These are phyloP conservation scores for Apteryx mantelli DNA, from an alignment of 2,113 vertebrate genomes.

Conservation along the genomic window DNA sequence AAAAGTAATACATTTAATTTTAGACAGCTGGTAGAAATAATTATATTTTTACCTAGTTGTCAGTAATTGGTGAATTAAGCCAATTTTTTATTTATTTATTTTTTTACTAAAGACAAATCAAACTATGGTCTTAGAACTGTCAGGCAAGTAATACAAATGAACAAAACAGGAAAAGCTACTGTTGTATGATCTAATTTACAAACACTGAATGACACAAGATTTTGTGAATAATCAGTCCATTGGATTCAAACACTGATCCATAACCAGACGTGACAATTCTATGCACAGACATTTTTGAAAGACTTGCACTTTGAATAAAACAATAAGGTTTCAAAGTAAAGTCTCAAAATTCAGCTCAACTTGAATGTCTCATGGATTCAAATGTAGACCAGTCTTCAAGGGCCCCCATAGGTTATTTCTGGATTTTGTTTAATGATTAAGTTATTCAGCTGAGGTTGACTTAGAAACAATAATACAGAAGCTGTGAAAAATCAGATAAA, in stretches of 20 bases:
- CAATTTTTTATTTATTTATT: not conserved
- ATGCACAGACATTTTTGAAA: not conserved
- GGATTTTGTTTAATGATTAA: not conserved
- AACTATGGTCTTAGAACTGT: constrained; percentile 30
- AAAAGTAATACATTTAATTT: constrained; percentile 76
- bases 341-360: not conserved
- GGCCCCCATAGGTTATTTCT: fast-evolving
- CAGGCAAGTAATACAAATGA: not conserved
- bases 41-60: constrained; percentile 72
- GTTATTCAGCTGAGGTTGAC: not conserved
- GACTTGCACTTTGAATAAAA: not conserved
- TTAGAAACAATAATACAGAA: constrained; percentile 20
- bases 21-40: constrained; percentile 77
- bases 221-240: not conserved
- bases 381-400: not conserved
- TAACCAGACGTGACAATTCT: not conserved
- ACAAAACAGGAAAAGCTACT: not conserved
- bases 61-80: constrained; percentile 66
- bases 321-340: not conserved
- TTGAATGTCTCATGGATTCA: not conserved
- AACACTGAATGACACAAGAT: not conserved
- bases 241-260: not conserved
- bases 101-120: not conserved
- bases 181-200: not conserved
- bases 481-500: not conserved